Evolutionary conservation across 30 jellyfish, hydroid and myxozoan species (phyloP).

Genomic region (Cassiopea xamachana): DNA sequence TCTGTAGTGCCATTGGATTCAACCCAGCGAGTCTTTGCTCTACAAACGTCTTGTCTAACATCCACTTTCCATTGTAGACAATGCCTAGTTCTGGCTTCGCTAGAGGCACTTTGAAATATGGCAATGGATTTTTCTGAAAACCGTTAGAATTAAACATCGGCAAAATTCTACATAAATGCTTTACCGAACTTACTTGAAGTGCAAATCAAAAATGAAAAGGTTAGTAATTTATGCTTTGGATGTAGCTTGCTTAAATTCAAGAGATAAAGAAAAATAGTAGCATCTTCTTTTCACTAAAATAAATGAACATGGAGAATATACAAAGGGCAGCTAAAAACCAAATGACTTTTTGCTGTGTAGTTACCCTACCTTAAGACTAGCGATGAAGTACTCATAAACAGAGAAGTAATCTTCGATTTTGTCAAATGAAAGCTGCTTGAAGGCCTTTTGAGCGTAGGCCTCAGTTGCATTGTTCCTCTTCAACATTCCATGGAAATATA

Average conservation of each 20-base stretch:
- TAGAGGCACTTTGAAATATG: slow-evolving; percentile 85
- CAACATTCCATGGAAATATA: slow-evolving; percentile 80
- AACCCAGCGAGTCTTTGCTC: slow-evolving; percentile 96
- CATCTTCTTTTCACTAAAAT: too few relatives aligned
- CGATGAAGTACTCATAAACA: slow-evolving; percentile 43
- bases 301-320: too few relatives aligned
- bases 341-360: background rate
- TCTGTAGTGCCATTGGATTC: slow-evolving; percentile 84
- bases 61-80: slow-evolving; percentile 78
- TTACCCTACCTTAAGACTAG: slow-evolving; percentile 50
- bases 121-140: slow-evolving; percentile 73
- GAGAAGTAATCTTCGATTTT: slow-evolving; percentile 68
- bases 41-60: slow-evolving; percentile 68
- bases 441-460: slow-evolving; percentile 25
- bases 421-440: slow-evolving; percentile 19
- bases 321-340: background rate
- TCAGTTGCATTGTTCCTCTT: slow-evolving; percentile 69
- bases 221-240: too few relatives aligned
- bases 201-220: too few relatives aligned
- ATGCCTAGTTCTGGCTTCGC: slow-evolving; percentile 65
- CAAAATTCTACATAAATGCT: too few relatives aligned
- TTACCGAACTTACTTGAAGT: too few relatives aligned
- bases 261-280: too few relatives aligned
- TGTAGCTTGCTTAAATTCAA: too few relatives aligned
- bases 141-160: too few relatives aligned